A percentile compares a stretch with the other conserved stretches of the same genome.
Conservation (phyloP, 2,888 invertebrate species). For the Nyleta sp. region DNA sequence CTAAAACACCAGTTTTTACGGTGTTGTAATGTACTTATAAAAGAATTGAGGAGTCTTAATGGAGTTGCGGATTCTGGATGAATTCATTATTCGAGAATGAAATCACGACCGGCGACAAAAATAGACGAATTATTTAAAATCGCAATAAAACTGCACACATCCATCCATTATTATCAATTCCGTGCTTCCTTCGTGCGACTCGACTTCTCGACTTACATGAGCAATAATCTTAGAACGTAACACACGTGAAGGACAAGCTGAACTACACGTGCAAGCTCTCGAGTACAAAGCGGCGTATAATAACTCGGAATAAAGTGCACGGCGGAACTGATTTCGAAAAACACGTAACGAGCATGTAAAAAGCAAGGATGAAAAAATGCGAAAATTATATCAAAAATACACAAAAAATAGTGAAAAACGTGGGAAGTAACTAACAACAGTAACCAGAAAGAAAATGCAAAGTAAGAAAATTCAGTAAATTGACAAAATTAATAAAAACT, state of each 20-base stretch:
- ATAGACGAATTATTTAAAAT: conserved; percentile 11
- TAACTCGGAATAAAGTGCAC: conserved; percentile 33
- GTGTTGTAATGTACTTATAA: too few species aligned
- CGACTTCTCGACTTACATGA: conserved; percentile 57
- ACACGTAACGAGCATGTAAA: conserved; percentile 1
- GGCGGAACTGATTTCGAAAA: conserved; percentile 33
- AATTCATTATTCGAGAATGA: too few species aligned
- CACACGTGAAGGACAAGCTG: conserved; percentile 62
- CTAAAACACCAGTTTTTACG: too few species aligned
- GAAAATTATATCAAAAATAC: conserved; percentile 2
- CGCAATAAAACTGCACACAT: conserved; percentile 29
- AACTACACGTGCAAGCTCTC: conserved; percentile 59
- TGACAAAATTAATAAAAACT: too few species aligned
- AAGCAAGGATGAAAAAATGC: conserved; percentile 1
- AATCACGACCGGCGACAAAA: too few species aligned
- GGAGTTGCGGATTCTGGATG: too few species aligned
- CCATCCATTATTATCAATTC: conserved; percentile 34
- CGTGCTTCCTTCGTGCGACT: conserved; percentile 29
- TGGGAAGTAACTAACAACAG: not conserved
- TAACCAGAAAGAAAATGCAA: too few species aligned
- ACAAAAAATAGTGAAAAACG: not conserved
- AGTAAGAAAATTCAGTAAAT: too few species aligned
- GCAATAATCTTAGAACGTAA: conserved; percentile 63
- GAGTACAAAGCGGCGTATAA: conserved; percentile 37
- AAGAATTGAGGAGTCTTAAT: too few species aligned